phyloP scores from a whole-genome alignment of 2,797 vertebrate species.

The Periophthalmus magnuspinnatus region DNA sequence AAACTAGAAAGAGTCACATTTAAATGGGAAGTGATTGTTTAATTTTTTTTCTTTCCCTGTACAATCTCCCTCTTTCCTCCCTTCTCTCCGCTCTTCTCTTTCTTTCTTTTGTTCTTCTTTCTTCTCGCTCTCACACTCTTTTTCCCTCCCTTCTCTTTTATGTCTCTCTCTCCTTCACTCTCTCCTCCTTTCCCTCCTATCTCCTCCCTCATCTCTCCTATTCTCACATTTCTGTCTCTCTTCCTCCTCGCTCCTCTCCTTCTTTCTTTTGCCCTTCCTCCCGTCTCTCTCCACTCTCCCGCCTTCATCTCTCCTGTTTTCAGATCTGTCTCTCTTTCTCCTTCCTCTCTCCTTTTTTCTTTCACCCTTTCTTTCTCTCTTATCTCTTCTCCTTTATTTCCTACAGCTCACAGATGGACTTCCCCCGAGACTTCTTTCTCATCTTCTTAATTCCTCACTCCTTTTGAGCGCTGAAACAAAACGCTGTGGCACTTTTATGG shows the following conservation, averaged over 20 bases:
- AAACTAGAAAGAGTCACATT: too few species aligned
- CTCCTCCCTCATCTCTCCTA: background rate
- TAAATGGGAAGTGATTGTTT: too few species aligned
- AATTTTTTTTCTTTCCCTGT: too few species aligned
- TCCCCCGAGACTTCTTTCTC: constrained; percentile 62
- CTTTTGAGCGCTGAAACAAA: constrained; percentile 58
- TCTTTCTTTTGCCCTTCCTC: constrained; percentile 1
- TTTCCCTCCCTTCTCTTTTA: too few species aligned
- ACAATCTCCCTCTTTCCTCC: too few species aligned
- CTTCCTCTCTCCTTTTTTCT: constrained; percentile 8
- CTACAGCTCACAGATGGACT: constrained; percentile 69
- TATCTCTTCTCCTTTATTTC: constrained; percentile 53
- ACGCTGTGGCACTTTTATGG: constrained; percentile 52
- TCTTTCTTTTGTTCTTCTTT: too few species aligned
- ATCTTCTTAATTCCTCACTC: constrained; percentile 67
- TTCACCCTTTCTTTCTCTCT: constrained; percentile 8
- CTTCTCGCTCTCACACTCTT: too few species aligned
- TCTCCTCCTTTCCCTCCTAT: too few species aligned
- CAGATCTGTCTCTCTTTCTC: background rate
- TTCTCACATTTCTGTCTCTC: background rate
- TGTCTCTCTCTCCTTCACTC: too few species aligned
- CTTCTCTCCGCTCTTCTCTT: too few species aligned
- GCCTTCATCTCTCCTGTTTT: background rate
- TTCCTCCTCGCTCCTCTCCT: constrained; percentile 2
- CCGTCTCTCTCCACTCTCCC: background rate